Percentiles rank a stretch among this genome's conserved stretches.
These are phyloP conservation scores for Psilopsiagon aurifrons DNA, from an alignment of 2,113 vertebrate genomes.

Conservation along the genomic window DNA sequence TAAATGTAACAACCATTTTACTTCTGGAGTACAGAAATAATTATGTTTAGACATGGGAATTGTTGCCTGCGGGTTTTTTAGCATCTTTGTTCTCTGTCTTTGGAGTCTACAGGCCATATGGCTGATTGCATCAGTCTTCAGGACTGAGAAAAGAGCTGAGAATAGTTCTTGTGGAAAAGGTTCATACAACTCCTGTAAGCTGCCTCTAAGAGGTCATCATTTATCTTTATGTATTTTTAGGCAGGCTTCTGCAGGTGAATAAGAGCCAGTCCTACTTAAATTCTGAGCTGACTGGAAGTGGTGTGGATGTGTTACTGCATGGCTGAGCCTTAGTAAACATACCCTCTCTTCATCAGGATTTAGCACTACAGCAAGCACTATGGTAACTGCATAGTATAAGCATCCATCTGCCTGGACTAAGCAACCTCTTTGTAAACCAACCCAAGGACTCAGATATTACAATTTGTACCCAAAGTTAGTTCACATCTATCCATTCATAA, in stretches of 20 bases:
- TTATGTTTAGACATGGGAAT: not conserved
- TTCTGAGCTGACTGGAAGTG: not conserved
- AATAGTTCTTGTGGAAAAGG: not conserved
- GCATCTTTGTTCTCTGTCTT: not conserved
- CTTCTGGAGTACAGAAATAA: not conserved
- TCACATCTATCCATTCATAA: not conserved
- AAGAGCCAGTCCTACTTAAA: not conserved
- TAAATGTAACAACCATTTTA: not conserved
- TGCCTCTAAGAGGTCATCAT: not conserved
- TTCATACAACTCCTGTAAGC: not conserved
- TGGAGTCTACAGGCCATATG: not conserved
- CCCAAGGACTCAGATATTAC: not conserved
- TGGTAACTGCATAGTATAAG: not conserved
- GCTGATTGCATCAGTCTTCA: not conserved
- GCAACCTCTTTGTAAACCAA: not conserved
- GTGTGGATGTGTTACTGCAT: accelerated
- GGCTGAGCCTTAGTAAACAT: not conserved
- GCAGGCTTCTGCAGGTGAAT: not conserved
- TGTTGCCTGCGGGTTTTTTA: not conserved
- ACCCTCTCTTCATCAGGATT: not conserved
- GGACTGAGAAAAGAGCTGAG: not conserved
- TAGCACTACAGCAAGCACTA: not conserved
- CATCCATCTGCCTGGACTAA: not conserved
- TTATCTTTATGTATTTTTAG: not conserved
- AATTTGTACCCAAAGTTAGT: not conserved